These are phyloP conservation scores for Adelphocoris suturalis DNA, from an alignment of 2,888 invertebrate species.

Conservation along the genomic window DNA sequence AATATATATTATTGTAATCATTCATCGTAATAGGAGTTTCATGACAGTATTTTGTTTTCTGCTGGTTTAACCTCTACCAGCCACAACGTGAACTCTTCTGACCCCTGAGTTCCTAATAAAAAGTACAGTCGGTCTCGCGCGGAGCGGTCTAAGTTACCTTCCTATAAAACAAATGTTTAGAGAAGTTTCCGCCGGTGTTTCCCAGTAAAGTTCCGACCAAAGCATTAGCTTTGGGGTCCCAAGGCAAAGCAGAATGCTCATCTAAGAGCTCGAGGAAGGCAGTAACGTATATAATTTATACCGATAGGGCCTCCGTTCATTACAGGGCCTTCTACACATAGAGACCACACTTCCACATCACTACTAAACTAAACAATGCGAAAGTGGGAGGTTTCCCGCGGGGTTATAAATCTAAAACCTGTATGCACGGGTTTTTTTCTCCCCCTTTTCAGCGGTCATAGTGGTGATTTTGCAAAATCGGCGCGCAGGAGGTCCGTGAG, in stretches of 20 bases:
- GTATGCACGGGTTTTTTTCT: slow-evolving; percentile 11
- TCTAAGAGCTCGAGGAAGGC: slow-evolving; percentile 16
- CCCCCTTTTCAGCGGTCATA: neutral
- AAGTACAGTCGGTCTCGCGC: neutral
- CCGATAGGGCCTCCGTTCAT: slow-evolving; percentile 37
- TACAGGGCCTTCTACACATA: slow-evolving; percentile 28
- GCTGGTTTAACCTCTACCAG: slow-evolving; percentile 17
- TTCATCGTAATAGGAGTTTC: neutral
- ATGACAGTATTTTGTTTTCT: neutral
- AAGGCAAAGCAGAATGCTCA: slow-evolving; percentile 22
- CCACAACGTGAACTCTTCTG: slow-evolving; percentile 12
- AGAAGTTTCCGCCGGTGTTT: slow-evolving; percentile 25
- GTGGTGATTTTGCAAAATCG: slow-evolving; percentile 58
- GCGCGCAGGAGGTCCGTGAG: slow-evolving; percentile 15
- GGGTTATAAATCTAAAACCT: slow-evolving; percentile 45
- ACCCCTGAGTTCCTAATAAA: neutral
- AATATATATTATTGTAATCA: too few relatives aligned
- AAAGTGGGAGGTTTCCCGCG: slow-evolving; percentile 11
- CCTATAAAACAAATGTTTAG: slow-evolving; percentile 41
- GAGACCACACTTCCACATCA: slow-evolving; percentile 39
- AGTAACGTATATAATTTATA: slow-evolving; percentile 48
- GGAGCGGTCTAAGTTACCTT: neutral
- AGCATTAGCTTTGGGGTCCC: slow-evolving; percentile 25
- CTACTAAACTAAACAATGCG: slow-evolving; percentile 49
- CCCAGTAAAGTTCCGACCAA: slow-evolving; percentile 17